Evolutionary conservation across 2,888 invertebrate species (phyloP).

Genomic region (Blomia tropicalis): DNA sequence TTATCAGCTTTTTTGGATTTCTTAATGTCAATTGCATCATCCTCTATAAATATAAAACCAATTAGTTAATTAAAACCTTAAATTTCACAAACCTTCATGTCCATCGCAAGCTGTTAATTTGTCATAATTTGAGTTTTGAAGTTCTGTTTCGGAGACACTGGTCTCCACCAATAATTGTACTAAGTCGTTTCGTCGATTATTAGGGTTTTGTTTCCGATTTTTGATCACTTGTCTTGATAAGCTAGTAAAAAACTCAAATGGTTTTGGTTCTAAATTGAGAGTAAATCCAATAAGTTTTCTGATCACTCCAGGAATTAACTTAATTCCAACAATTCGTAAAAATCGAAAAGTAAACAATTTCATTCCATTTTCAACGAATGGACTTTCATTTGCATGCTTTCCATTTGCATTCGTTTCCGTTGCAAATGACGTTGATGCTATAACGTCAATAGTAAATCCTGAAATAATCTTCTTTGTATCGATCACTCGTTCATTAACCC

Average conservation of each 20-base stretch:
- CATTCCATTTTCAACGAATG: slow-evolving; percentile 24
- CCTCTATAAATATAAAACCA: neutral
- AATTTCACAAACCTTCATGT: neutral
- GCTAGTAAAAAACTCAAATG: neutral
- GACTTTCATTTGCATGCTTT: slow-evolving; percentile 33
- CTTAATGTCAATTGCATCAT: neutral
- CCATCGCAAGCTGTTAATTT: neutral
- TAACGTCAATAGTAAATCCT: slow-evolving; percentile 42
- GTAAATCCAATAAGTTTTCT: neutral
- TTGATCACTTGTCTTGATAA: neutral
- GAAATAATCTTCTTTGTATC: slow-evolving; percentile 28
- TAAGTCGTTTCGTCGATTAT: neutral
- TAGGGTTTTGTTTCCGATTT: neutral
- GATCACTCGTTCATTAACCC: neutral
- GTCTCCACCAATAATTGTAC: slow-evolving; percentile 16
- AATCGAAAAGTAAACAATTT: slow-evolving; percentile 16
- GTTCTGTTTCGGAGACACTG: neutral
- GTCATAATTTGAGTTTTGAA: neutral
- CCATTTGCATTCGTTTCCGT: slow-evolving; percentile 39
- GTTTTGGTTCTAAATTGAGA: neutral
- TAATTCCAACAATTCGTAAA: neutral
- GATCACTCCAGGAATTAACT: neutral
- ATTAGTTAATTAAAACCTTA: neutral
- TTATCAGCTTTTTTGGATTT: neutral
- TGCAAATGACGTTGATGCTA: slow-evolving; percentile 47